Conservation (phyloP, 2,797 vertebrate genomes). For the Rhincodon typus region DNA sequence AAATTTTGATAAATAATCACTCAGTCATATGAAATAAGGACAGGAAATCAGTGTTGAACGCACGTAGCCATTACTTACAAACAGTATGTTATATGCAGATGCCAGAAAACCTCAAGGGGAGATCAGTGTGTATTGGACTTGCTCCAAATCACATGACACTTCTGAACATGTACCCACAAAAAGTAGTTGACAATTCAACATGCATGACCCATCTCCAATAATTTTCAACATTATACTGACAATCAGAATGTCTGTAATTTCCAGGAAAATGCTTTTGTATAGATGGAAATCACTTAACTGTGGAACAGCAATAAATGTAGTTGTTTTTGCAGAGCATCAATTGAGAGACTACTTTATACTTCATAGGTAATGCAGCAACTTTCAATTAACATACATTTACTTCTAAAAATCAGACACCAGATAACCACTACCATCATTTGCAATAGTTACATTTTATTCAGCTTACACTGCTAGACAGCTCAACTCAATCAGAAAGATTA, state of each 20-base stretch:
- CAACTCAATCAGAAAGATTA: conserved; percentile 11
- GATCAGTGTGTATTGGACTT: not conserved
- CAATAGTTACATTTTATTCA: not conserved
- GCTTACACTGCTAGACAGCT: not conserved
- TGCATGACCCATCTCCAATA: not conserved
- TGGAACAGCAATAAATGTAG: not conserved
- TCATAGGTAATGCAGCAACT: not conserved
- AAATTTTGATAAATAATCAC: not conserved
- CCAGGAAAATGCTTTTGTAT: not conserved
- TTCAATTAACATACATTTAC: not conserved
- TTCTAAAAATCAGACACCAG: not conserved
- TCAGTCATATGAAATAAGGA: not conserved
- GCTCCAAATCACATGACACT: not conserved
- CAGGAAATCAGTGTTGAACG: too few relatives aligned
- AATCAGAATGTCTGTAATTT: not conserved
- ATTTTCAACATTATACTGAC: not conserved
- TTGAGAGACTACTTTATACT: not conserved
- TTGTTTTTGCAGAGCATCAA: not conserved
- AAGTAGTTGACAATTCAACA: not conserved
- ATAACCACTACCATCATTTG: not conserved
- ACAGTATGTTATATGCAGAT: too few relatives aligned
- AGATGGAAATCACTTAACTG: not conserved
- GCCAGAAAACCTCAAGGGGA: not conserved
- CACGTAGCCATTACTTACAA: too few relatives aligned
- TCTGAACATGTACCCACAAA: not conserved